These are phyloP conservation scores for Theocolax elegans DNA, from an alignment of 1,140 invertebrate genomes.

Conservation along the genomic window DNA sequence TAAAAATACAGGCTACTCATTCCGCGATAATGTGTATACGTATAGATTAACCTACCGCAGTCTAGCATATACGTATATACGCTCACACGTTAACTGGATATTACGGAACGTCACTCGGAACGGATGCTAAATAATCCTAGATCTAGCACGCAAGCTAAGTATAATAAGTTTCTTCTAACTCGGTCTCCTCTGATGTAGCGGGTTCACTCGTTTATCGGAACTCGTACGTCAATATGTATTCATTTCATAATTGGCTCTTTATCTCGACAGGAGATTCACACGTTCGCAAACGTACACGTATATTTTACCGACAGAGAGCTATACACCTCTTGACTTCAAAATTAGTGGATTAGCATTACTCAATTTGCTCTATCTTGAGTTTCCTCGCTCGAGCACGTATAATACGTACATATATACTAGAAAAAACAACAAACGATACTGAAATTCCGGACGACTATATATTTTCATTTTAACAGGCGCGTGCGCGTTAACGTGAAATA, in stretches of 20 bases:
- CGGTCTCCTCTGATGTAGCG: neutral
- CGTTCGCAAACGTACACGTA: neutral
- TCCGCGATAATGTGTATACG: neutral
- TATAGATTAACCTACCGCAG: neutral
- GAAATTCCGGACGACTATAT: neutral
- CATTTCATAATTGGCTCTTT: slow-evolving; percentile 20
- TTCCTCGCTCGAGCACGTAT: too few species aligned
- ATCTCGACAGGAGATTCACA: neutral
- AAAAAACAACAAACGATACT: neutral
- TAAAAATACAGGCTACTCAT: neutral
- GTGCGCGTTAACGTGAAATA: slow-evolving; percentile 2
- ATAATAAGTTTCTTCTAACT: slow-evolving; percentile 10
- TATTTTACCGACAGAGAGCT: neutral
- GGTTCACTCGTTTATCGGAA: neutral
- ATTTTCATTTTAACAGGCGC: slow-evolving; percentile 36
- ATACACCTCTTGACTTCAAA: neutral
- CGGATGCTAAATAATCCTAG: neutral
- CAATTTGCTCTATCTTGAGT: slow-evolving; percentile 8
- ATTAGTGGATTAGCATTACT: slow-evolving; percentile 28
- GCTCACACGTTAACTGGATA: too few species aligned
- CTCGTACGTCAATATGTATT: neutral
- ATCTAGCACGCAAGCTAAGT: neutral
- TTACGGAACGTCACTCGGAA: neutral
- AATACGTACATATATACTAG: too few species aligned
- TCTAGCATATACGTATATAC: too few species aligned